Evolutionary conservation across 1,140 invertebrate species (phyloP), one percentile per base, ranked within the genome.

Genomic region (Drosophila saltans): DNA sequence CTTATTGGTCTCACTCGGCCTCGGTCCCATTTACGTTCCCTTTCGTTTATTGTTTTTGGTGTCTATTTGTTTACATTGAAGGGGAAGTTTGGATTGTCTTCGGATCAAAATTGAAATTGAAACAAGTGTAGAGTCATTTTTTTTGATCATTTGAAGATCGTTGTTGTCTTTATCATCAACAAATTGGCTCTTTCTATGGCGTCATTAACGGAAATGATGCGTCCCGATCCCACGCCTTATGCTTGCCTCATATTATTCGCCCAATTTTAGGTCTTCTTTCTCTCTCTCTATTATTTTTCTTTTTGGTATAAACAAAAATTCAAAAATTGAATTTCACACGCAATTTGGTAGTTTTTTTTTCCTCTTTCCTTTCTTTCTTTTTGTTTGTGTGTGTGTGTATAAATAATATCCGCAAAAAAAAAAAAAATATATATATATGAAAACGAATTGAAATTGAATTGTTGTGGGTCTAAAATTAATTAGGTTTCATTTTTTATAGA

Each of bases 191-290:
- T 24, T 78, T 58, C 59, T 56, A 81, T 86, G 78, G 82, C 82
- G 78, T 86, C 77, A 89, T 85, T 85, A 75, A 56, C 77, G 84
- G 84, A 88, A 88, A 88, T 84, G 71, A 78, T 89, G 84, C 81
- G 69, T 84, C 83, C 69, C 71, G 43, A 83, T 74, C 63, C 70
- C 65, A 45, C 67, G 40, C 24, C 58, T 58, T 65, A 64, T 69
- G 72, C 67, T 36, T 81, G 78, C 74, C 80, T 76, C 75, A 69
- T 72, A 52, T 56, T 56, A 64, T 52, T 52, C 45, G 52, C 67
- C 72, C 75, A 75, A 78, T 75, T 64, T 66, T 72, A 39, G 48
- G 84, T 77, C 80, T 52, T 26, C 24, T 48, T 24, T 52, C 33
- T 36, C 33, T 36, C 33, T 5, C 28, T 30, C 28, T 30, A 30